phyloP scores from a whole-genome alignment of 2,113 vertebrate species.

The Pycnonotus jocosus region DNA sequence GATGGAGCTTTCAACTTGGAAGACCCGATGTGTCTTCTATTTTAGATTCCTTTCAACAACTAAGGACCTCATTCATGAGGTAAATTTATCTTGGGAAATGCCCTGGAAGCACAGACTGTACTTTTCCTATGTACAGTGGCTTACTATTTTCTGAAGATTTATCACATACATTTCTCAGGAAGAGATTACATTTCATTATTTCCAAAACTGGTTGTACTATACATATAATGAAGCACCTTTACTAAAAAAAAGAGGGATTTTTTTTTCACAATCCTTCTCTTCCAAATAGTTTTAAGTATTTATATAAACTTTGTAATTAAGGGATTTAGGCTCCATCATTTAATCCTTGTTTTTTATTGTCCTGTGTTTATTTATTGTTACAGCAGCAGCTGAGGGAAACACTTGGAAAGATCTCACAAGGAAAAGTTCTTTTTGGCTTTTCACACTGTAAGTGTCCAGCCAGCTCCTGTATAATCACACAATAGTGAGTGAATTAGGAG shows the following conservation, averaged over 20 bases:
- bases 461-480: conserved; percentile 41
- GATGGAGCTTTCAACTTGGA: conserved; percentile 9
- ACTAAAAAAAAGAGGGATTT: neutral
- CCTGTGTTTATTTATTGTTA: neutral
- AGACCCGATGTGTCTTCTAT: neutral
- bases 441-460: neutral
- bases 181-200: neutral
- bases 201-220: neutral
- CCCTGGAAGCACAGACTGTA: conserved; percentile 55
- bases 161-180: conserved; percentile 31
- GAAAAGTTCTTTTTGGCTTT: conserved; percentile 8
- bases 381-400: conserved; percentile 31
- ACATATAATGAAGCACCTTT: neutral
- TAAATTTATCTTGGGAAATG: conserved; percentile 61
- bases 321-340: neutral
- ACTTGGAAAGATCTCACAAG: conserved; percentile 28
- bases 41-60: conserved; percentile 46
- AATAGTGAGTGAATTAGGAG: conserved; percentile 41
- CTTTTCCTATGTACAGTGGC: conserved; percentile 24
- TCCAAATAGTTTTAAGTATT: neutral
- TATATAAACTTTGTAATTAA: neutral
- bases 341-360: neutral
- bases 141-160: conserved; percentile 52
- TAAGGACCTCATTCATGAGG: conserved; percentile 47
- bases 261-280: neutral